A percentile compares a stretch with the other conserved stretches of the same genome.
Evolutionary conservation across 2,113 vertebrate species (phyloP).

Genomic region (Semnornis frantzii): DNA sequence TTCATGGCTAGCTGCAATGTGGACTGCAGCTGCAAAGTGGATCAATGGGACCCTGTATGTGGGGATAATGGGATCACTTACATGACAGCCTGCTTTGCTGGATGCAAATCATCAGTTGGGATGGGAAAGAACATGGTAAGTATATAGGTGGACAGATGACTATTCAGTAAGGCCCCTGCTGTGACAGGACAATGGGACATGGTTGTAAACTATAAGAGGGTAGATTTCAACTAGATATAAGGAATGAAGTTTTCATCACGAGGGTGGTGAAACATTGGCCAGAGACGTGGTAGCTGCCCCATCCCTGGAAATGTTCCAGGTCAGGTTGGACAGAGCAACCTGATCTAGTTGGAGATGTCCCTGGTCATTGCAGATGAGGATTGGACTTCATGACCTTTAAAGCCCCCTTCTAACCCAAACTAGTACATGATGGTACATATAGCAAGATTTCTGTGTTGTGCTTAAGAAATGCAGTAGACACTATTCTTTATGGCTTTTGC

Average conservation of each 20-base stretch:
- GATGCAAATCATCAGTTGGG: constrained; percentile 80
- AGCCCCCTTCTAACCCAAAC: neutral
- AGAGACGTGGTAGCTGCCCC: neutral
- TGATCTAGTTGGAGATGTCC: neutral
- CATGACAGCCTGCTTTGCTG: constrained; percentile 84
- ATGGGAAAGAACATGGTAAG: constrained; percentile 80
- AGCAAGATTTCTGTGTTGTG: neutral
- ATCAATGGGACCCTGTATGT: constrained; percentile 89
- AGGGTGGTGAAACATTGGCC: neutral
- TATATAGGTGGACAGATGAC: neutral
- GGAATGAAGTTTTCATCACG: neutral
- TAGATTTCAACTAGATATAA: neutral
- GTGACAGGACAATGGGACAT: neutral
- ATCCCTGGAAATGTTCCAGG: neutral
- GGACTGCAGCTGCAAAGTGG: constrained; percentile 78
- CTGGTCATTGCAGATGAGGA: neutral
- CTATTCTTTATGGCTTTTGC: neutral
- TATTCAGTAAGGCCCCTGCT: neutral
- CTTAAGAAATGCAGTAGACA: neutral
- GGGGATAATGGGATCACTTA: constrained; percentile 84
- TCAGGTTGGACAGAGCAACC: neutral
- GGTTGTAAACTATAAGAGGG: neutral
- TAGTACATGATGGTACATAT: neutral
- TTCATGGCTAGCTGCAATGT: constrained; percentile 80
- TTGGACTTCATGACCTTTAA: neutral